A percentile compares a stretch with the other conserved stretches of the same genome.
phyloP scores from a whole-genome alignment of 2,888 invertebrate genomes.

The Tromatobia lineatoria region DNA sequence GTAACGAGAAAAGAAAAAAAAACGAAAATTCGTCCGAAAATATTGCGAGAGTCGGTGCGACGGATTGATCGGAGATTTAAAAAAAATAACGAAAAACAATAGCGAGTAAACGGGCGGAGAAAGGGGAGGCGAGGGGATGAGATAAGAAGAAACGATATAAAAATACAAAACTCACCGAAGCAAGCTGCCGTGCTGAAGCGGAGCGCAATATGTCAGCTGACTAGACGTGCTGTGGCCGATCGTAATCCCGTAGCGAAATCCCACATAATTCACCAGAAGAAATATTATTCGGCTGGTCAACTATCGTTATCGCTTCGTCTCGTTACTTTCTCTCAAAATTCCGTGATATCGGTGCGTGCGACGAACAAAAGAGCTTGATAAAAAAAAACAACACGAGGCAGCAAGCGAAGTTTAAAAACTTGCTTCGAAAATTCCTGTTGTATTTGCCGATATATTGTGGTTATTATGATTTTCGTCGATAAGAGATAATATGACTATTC shows the following conservation, averaged over 20 bases:
- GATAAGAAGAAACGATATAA: slow-evolving; percentile 41
- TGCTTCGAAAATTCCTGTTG: neutral
- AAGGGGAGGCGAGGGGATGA: slow-evolving; percentile 20
- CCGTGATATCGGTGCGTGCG: neutral
- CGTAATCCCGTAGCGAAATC: slow-evolving; percentile 83
- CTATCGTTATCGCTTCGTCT: slow-evolving; percentile 1
- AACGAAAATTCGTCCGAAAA: neutral
- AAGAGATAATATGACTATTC: neutral
- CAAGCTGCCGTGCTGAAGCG: slow-evolving; percentile 84
- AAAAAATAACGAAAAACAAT: neutral
- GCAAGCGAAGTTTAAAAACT: neutral
- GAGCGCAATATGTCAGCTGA: slow-evolving; percentile 86
- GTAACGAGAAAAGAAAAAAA: neutral
- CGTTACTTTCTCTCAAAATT: neutral
- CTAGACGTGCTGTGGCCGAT: slow-evolving; percentile 84
- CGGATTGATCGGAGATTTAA: neutral
- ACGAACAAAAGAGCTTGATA: neutral
- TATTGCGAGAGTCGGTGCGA: slow-evolving; percentile 13
- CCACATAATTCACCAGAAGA: slow-evolving; percentile 83
- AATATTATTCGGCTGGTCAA: slow-evolving; percentile 45
- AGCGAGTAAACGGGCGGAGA: neutral
- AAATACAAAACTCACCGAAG: slow-evolving; percentile 80
- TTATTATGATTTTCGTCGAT: slow-evolving; percentile 5
- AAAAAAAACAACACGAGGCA: neutral
- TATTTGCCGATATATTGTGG: neutral